These are phyloP conservation scores for Ruditapes philippinarum DNA, from an alignment of 1,140 invertebrate species.

Conservation along the genomic window DNA sequence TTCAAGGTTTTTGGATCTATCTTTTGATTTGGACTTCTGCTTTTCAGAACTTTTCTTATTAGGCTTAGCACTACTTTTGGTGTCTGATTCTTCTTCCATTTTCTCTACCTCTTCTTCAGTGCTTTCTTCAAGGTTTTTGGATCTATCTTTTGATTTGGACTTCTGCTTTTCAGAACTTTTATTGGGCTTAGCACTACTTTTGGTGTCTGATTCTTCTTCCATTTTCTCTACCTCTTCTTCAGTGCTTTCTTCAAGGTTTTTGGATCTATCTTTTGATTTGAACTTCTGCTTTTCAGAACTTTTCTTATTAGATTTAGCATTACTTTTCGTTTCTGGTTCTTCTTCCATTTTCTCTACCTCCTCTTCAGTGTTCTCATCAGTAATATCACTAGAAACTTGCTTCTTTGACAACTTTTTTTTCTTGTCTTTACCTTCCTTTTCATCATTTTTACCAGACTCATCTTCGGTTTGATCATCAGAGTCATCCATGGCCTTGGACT, in stretches of 20 bases:
- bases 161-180: not conserved
- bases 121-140: not conserved
- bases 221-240: constrained; percentile 7
- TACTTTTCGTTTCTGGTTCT: not conserved
- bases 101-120: constrained; percentile 6
- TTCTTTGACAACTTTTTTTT: not conserved
- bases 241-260: not conserved
- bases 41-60: not conserved
- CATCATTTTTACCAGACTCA: not conserved
- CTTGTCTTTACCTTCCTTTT: not conserved
- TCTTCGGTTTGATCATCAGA: not conserved
- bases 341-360: not conserved
- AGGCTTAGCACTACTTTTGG: too few species aligned
- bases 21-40: not conserved
- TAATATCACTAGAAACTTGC: not conserved
- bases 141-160: not conserved
- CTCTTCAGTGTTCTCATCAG: not conserved
- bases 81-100: too few species aligned
- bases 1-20: not conserved
- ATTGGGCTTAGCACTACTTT: too few species aligned
- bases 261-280: not conserved
- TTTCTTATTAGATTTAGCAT: not conserved
- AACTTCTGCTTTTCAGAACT: not conserved
- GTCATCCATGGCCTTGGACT: not conserved
- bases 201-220: not conserved